Percentiles rank a stretch among this genome's conserved stretches.
phyloP scores from a whole-genome alignment of 2,888 invertebrate species.

The Prosapia bicincta region DNA sequence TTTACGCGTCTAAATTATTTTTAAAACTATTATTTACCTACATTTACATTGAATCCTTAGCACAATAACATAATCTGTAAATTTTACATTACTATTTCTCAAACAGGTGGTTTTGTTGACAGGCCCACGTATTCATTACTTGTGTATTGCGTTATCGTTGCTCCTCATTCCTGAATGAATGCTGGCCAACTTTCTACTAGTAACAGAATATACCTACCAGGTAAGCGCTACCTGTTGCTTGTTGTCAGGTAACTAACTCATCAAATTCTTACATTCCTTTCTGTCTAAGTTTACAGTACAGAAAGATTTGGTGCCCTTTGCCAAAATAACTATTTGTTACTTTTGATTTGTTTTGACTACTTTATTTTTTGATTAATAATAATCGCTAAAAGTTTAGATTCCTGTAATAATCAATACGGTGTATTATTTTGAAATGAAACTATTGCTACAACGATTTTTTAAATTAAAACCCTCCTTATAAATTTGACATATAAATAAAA shows the following conservation, averaged over 20 bases:
- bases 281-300: not conserved
- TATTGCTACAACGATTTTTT: too few relatives aligned
- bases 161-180: not conserved
- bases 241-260: not conserved
- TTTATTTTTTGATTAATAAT: too few relatives aligned
- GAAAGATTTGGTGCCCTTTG: too few relatives aligned
- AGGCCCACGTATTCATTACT: not conserved
- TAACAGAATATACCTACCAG: not conserved
- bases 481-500: too few relatives aligned
- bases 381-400: too few relatives aligned
- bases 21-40: not conserved
- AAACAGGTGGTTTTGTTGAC: conserved; percentile 2
- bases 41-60: not conserved
- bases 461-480: too few relatives aligned
- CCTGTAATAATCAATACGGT: too few relatives aligned
- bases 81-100: not conserved
- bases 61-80: not conserved
- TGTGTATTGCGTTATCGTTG: not conserved
- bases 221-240: not conserved
- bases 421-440: too few relatives aligned
- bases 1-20: not conserved
- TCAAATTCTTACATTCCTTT: not conserved
- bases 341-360: too few relatives aligned
- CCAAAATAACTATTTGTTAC: too few relatives aligned
- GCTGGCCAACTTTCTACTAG: not conserved